Evolutionary conservation across 1,140 invertebrate species (phyloP).

Genomic region (Manduca sexta): DNA sequence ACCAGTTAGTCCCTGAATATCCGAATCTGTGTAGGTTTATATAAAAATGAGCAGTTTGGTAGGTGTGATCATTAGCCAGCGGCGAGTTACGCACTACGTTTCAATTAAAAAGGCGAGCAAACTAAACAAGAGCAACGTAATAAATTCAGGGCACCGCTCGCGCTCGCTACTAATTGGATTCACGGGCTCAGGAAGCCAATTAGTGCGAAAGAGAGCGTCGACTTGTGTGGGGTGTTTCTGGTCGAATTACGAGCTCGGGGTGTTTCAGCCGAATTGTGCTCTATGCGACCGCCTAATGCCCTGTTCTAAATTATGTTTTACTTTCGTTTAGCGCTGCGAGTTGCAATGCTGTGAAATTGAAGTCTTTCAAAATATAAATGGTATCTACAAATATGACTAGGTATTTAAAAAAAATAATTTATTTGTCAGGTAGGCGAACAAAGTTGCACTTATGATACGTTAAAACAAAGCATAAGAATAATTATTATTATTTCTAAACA

Average conservation of each 20-base stretch:
- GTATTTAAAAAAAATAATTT: no score
- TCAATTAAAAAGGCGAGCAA: slow-evolving; percentile 46
- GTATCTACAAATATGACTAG: no score
- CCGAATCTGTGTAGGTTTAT: no score
- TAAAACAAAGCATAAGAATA: no score
- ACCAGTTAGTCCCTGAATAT: no score
- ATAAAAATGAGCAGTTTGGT: no score
- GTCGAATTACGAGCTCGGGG: background rate
- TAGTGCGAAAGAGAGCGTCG: slow-evolving; percentile 28
- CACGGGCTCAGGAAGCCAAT: slow-evolving; percentile 38
- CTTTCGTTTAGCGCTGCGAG: background rate
- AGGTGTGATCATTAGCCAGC: slow-evolving; percentile 25
- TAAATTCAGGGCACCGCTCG: slow-evolving; percentile 48
- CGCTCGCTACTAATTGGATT: slow-evolving; percentile 54
- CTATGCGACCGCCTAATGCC: background rate
- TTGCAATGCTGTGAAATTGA: no score
- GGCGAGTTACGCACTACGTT: slow-evolving; percentile 39
- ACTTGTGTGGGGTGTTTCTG: slow-evolving; percentile 2
- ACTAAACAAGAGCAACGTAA: slow-evolving; percentile 49
- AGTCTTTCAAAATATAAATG: no score
- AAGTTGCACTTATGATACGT: no score
- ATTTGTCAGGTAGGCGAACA: no score
- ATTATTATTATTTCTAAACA: no score
- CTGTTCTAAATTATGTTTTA: background rate
- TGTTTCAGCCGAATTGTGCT: background rate